A percentile compares a stretch with the other conserved stretches of the same genome.
Evolutionary conservation across 37 sponge, comb jelly and placozoan species (phyloP).

Genomic region (Hexactinellida sp.): DNA sequence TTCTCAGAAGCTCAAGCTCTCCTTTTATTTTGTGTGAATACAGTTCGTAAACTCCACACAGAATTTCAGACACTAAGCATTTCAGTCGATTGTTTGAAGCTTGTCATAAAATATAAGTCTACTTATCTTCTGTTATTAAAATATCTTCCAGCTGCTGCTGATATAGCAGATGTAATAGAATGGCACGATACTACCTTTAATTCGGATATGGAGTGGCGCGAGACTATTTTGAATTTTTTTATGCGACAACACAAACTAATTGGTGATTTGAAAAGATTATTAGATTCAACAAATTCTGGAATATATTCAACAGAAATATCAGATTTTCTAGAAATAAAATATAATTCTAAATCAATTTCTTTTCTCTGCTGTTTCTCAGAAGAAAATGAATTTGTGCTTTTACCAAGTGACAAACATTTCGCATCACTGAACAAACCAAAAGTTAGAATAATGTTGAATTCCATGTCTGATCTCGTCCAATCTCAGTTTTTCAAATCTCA

Average conservation of each 20-base stretch:
- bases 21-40: neutral
- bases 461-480: neutral
- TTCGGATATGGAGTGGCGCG: neutral
- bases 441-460: neutral
- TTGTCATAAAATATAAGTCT: neutral
- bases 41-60: neutral
- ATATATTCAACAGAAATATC: neutral
- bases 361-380: neutral
- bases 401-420: neutral
- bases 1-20: neutral
- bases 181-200: neutral
- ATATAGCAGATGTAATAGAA: neutral
- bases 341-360: neutral
- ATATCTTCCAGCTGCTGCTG: neutral
- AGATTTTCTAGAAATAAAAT: neutral
- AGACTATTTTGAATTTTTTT: neutral
- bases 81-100: neutral
- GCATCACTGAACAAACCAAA: neutral
- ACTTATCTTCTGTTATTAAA: neutral
- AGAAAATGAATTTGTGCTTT: neutral
- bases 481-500: neutral
- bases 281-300: neutral
- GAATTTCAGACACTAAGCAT: neutral
- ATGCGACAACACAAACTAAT: neutral
- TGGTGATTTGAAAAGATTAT: neutral